These are phyloP conservation scores for Eubucco bourcierii DNA, from an alignment of 2,113 vertebrate genomes.

Conservation along the genomic window DNA sequence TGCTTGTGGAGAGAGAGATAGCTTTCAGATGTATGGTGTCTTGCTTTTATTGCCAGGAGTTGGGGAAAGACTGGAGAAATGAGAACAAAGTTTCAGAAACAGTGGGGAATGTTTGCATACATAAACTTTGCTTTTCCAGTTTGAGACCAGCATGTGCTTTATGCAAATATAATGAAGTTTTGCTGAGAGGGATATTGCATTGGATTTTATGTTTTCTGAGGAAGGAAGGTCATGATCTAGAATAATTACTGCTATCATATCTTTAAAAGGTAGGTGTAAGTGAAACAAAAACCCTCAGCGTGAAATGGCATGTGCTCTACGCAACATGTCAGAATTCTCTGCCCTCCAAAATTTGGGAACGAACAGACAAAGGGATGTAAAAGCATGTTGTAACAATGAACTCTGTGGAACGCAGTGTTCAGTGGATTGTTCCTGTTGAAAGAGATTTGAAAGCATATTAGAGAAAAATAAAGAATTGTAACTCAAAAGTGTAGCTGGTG, in stretches of 20 bases:
- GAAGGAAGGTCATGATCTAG: neutral
- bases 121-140: neutral
- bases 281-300: neutral
- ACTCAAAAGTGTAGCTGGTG: neutral
- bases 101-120: neutral
- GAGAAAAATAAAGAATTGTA: neutral
- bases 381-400: neutral
- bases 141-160: neutral
- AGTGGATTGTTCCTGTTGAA: neutral
- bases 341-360: neutral
- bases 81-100: neutral
- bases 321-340: neutral
- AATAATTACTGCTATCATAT: neutral
- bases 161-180: neutral
- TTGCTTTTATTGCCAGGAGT: neutral
- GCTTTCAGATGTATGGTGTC: neutral
- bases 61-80: neutral
- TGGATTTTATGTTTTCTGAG: neutral
- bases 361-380: accelerated
- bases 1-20: neutral
- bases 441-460: neutral
- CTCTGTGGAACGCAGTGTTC: neutral
- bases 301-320: neutral
- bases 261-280: neutral
- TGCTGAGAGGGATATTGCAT: neutral